Evolutionary conservation across 2,888 invertebrate species (phyloP).

Genomic region (Synergus gifuensis): DNA sequence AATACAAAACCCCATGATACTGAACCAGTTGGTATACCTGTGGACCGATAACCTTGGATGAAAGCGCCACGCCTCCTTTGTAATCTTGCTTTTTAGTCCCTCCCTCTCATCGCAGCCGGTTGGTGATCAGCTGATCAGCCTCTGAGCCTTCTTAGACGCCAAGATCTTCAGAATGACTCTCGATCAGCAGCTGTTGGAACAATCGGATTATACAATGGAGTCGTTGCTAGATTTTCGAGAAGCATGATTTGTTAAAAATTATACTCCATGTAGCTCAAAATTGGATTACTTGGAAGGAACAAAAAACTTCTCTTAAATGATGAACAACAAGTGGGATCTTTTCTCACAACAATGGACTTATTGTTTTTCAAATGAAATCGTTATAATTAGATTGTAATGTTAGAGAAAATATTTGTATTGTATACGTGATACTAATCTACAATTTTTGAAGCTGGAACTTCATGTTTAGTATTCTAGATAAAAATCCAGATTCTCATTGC

Average conservation of each 20-base stretch:
- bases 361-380: not conserved
- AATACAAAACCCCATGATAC: conserved; percentile 42
- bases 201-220: conserved; percentile 12
- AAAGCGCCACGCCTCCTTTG: conserved; percentile 57
- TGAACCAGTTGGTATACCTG: conserved; percentile 51
- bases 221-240: conserved; percentile 21
- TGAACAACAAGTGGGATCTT: not conserved
- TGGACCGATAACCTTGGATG: conserved; percentile 58
- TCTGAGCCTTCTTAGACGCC: conserved; percentile 18
- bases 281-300: not conserved
- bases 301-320: not conserved
- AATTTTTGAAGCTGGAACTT: not conserved
- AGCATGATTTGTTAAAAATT: conserved; percentile 27
- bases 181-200: conserved; percentile 38
- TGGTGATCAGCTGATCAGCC: conserved; percentile 56
- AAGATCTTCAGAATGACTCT: conserved; percentile 10
- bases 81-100: conserved; percentile 55
- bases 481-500: not conserved
- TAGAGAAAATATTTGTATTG: not conserved
- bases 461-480: not conserved
- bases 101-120: conserved; percentile 55
- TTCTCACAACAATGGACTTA: not conserved
- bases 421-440: not conserved
- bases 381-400: not conserved
- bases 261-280: not conserved